Evolutionary conservation across 2,888 invertebrate genomes (phyloP).

Genomic region (Drosophila anomalata): DNA sequence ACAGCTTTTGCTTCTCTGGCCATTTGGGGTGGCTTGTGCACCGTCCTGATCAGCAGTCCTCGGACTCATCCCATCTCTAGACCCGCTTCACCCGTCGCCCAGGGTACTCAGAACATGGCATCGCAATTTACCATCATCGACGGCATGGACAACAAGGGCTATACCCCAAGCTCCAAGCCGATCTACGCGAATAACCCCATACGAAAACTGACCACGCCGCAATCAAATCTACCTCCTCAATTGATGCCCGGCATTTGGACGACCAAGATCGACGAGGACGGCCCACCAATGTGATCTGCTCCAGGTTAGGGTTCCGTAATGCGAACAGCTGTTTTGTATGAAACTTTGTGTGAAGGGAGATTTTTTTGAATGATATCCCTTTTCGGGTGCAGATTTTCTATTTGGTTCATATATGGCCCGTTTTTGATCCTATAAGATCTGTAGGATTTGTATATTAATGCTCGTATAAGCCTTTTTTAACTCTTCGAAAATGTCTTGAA

Average conservation of each 20-base stretch:
- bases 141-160: slow-evolving; percentile 78
- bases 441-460: too few relatives aligned
- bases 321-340: neutral
- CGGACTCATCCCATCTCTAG: slow-evolving; percentile 74
- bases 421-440: too few relatives aligned
- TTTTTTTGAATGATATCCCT: neutral
- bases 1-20: slow-evolving; percentile 82
- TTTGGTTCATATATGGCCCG: too few relatives aligned
- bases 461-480: too few relatives aligned
- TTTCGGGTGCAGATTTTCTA: too few relatives aligned
- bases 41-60: slow-evolving; percentile 82
- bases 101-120: slow-evolving; percentile 62
- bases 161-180: slow-evolving; percentile 48
- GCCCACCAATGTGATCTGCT: slow-evolving; percentile 55
- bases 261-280: slow-evolving; percentile 81
- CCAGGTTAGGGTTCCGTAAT: slow-evolving; percentile 10
- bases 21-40: slow-evolving; percentile 82
- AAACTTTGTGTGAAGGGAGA: neutral
- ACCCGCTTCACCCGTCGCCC: slow-evolving; percentile 49
- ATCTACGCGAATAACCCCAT: slow-evolving; percentile 72
- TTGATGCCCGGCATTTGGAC: slow-evolving; percentile 84
- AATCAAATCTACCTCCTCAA: slow-evolving; percentile 83
- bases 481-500: neutral
- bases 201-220: slow-evolving; percentile 72
- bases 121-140: slow-evolving; percentile 67